Evolutionary conservation across 2,797 vertebrate species (phyloP).

Genomic region (Setipinna tenuifilis): DNA sequence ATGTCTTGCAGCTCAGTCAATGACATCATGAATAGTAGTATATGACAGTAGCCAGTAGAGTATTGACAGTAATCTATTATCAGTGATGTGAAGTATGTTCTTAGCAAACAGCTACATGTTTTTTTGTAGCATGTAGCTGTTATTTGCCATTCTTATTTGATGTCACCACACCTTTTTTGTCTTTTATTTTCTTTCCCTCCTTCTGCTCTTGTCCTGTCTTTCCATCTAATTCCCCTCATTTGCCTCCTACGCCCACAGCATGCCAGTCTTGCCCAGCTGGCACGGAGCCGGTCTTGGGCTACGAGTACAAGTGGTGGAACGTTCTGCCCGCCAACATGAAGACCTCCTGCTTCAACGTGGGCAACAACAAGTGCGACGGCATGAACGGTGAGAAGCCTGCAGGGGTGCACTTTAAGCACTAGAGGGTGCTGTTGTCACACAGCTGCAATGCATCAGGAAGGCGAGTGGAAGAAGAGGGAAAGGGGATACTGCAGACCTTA

Average conservation of each 20-base stretch:
- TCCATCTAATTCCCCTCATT: not conserved
- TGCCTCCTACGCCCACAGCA: conserved; percentile 63
- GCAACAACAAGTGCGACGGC: conserved; percentile 92
- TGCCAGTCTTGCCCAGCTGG: conserved; percentile 91
- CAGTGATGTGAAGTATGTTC: not conserved
- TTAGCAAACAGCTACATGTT: no score
- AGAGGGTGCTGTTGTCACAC: conserved; percentile 53
- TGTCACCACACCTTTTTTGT: no score
- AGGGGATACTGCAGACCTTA: not conserved
- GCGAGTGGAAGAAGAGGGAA: not conserved
- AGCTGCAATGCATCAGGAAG: not conserved
- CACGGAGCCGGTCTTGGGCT: conserved; percentile 88
- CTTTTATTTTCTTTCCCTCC: no score
- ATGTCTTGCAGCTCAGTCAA: not conserved
- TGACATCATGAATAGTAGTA: not conserved
- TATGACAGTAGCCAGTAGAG: no score
- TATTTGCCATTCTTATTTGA: no score
- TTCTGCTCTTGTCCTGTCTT: not conserved
- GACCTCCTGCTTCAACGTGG: conserved; percentile 96
- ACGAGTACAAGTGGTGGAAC: conserved; percentile 99
- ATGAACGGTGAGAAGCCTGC: conserved; percentile 87
- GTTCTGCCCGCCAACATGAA: conserved; percentile 93
- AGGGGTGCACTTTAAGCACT: conserved; percentile 11
- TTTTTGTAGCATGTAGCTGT: no score
- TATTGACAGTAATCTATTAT: not conserved